Evolutionary conservation across 2,797 vertebrate species (phyloP).

Genomic region (Falco columbarius): DNA sequence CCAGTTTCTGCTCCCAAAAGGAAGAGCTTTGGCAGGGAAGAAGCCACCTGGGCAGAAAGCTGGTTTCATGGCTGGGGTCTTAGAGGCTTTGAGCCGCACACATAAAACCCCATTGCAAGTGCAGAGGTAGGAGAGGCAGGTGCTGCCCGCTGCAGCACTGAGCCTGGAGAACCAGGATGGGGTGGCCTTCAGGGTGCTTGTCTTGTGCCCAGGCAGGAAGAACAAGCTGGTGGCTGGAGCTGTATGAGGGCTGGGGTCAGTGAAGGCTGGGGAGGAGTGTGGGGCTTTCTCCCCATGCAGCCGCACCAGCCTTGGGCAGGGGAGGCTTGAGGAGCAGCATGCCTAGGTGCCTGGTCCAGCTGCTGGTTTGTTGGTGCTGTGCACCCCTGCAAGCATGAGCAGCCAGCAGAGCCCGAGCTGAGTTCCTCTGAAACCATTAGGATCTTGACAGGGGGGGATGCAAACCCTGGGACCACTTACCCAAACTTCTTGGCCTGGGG

Average conservation of each 20-base stretch:
- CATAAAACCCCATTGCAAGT: background rate
- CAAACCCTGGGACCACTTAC: background rate
- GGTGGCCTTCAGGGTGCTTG: background rate
- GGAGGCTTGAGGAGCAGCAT: background rate
- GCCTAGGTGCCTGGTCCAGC: background rate
- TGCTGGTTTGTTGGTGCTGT: background rate
- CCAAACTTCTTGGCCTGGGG: background rate
- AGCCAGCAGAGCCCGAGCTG: background rate
- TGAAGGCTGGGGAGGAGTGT: background rate
- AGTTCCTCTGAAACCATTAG: background rate
- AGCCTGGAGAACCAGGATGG: background rate
- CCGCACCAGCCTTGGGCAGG: background rate
- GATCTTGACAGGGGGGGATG: background rate
- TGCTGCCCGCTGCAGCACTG: background rate
- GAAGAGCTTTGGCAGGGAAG: background rate
- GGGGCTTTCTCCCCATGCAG: background rate
- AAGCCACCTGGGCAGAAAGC: background rate
- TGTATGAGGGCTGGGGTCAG: accelerated
- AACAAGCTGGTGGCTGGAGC: background rate
- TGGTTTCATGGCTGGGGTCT: background rate
- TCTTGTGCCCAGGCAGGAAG: background rate
- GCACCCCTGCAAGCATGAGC: accelerated
- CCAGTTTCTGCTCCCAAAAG: background rate
- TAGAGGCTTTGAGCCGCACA: background rate
- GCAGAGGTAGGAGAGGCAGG: background rate